A percentile compares a stretch with the other conserved stretches of the same genome.
phyloP scores from a whole-genome alignment of 1,140 invertebrate species.

The Camponotus pennsylvanicus region DNA sequence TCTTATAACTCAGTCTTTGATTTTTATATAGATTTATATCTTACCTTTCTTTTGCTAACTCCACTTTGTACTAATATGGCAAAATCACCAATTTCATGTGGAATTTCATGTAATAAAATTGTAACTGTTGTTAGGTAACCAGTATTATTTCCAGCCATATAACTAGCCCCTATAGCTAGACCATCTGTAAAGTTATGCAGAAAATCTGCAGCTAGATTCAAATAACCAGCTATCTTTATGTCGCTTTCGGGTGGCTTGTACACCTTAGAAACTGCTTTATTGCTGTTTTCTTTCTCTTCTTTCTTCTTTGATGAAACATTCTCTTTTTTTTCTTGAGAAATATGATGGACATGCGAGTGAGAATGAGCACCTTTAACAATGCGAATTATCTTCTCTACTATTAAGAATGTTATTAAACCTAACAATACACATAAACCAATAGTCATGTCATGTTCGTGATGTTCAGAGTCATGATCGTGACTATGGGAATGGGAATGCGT shows the following conservation, averaged over 20 bases:
- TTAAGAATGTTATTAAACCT: conserved; percentile 96
- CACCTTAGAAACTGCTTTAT: conserved; percentile 50
- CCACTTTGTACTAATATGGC: conserved; percentile 98
- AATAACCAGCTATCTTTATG: conserved; percentile 96
- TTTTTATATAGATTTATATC: neutral
- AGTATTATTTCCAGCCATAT: conserved; percentile 93
- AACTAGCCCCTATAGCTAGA: conserved; percentile 98
- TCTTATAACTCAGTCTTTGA: neutral
- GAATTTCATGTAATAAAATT: conserved; percentile 98
- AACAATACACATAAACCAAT: conserved; percentile 96
- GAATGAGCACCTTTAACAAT: conserved; percentile 94
- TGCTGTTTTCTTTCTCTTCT: conserved; percentile 13
- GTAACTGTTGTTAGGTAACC: conserved; percentile 96
- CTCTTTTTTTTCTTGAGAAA: conserved; percentile 83
- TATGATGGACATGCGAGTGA: conserved; percentile 85
- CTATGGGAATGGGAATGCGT: conserved; percentile 86
- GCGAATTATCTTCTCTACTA: conserved; percentile 97
- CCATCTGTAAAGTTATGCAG: conserved; percentile 99
- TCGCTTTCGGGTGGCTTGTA: conserved; percentile 82
- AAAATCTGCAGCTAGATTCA: conserved; percentile 98
- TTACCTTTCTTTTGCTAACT: conserved; percentile 93
- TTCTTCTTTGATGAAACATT: conserved; percentile 76
- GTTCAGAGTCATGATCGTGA: conserved; percentile 85
- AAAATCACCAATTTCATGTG: conserved; percentile 99
- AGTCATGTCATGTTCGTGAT: conserved; percentile 91